Percentiles rank a stretch among this genome's conserved stretches.
Evolutionary conservation across 2,797 vertebrate species (phyloP).

Genomic region (Mormyrops attenuatus): DNA sequence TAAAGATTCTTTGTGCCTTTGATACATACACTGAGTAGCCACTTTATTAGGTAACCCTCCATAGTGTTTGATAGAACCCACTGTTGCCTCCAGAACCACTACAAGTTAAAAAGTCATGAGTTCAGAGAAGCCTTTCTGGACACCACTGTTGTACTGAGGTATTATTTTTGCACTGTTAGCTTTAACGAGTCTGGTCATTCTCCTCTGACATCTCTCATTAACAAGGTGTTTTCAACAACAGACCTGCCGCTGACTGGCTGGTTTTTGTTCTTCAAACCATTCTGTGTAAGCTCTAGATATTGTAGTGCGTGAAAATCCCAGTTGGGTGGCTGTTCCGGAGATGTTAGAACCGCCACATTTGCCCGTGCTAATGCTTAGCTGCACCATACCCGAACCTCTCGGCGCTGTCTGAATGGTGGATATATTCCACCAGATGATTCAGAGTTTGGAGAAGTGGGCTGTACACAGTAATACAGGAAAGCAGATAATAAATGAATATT

Average conservation of each 20-base stretch:
- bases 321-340: not conserved
- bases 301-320: not conserved
- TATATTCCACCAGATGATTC: not conserved
- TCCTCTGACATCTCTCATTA: not conserved
- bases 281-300: not conserved
- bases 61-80: not conserved
- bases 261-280: not conserved
- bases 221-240: not conserved
- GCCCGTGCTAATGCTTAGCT: not conserved
- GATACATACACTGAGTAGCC: not conserved
- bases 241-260: not conserved
- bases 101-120: not conserved
- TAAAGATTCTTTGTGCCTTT: not conserved
- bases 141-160: not conserved
- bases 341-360: not conserved
- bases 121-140: not conserved
- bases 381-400: not conserved
- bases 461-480: not conserved
- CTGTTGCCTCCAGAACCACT: not conserved
- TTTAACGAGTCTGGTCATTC: not conserved
- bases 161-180: not conserved
- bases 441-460: not conserved
- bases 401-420: not conserved
- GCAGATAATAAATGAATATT: not conserved
- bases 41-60: not conserved